Conservation (phyloP, 2,888 invertebrate genomes). For the Athrips mouffetella region DNA sequence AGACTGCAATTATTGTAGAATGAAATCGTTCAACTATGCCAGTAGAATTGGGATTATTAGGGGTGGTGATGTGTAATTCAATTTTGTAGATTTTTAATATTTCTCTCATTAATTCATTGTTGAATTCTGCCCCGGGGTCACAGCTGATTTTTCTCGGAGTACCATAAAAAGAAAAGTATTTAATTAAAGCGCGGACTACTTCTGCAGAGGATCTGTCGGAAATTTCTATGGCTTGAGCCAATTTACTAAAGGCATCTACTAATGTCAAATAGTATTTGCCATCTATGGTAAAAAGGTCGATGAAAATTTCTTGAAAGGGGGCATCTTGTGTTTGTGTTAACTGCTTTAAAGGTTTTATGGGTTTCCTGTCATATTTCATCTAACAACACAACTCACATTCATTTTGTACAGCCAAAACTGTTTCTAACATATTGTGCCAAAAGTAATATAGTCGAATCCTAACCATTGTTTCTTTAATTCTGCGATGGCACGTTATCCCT, state of each 20-base stretch:
- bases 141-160: conserved; percentile 25
- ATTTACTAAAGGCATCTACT: conserved; percentile 31
- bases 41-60: conserved; percentile 29
- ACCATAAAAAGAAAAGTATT: conserved; percentile 21
- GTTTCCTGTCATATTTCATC: conserved; percentile 22
- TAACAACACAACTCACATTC: conserved; percentile 15
- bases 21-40: conserved; percentile 30
- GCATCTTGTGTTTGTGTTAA: conserved; percentile 28
- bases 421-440: conserved; percentile 21
- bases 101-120: conserved; percentile 29
- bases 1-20: conserved; percentile 29
- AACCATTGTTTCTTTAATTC: conserved; percentile 20
- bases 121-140: conserved; percentile 34
- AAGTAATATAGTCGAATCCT: conserved; percentile 17
- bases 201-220: conserved; percentile 26
- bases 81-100: conserved; percentile 25
- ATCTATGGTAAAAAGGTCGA: conserved; percentile 25
- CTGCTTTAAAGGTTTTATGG: conserved; percentile 28
- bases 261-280: conserved; percentile 23
- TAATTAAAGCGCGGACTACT: conserved; percentile 23
- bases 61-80: conserved; percentile 28
- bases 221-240: conserved; percentile 30
- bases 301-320: conserved; percentile 31
- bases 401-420: conserved; percentile 16
- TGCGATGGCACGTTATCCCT: conserved; percentile 21